Base-by-base conservation (phyloP, 2,797 vertebrate species). In the Pangasius sanitwongsei region DNA sequence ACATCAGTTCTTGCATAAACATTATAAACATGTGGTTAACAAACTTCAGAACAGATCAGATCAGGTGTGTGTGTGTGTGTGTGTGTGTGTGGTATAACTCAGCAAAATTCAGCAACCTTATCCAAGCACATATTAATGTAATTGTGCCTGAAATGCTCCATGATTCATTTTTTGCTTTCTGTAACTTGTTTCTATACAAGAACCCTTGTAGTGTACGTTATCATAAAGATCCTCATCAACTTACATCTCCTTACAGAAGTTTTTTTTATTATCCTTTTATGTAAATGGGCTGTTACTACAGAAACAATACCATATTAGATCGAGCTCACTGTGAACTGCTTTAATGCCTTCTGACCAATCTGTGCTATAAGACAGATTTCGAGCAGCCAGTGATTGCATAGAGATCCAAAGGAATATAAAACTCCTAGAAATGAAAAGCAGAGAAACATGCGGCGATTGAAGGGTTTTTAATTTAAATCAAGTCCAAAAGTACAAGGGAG, bases 401-500 rank as follows among this genome's bases (percentile, higher is more conserved):
- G 1, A 23, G 3, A 23, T 11, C 23, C 25, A 4, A 48, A 4
- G 72, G 25, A 23, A 44, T 41, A 11, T 6, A 57, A 55, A 80
- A 4, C 50, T n/a, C 44, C 15, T 34, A 23, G 5, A 61, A 48
- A 65, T 65, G 16, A 20, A 48, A 25, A 8, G 48, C 5, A 90
- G 59, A 83, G 4, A 84, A 89, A 70, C 12, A n/a, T 0, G 8
- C 83, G 2, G 48, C 12, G 44, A 86, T 72, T 63, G 69, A 57
- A 81, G 59, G 34, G 18, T 91, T 93, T 92, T 91, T 89, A 91
- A 93, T 94, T 93, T 61, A 85, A 91, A 91, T 86, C 82, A 88
- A 89, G 91, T 92, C 87, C 87, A 69, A 91, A 77, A 88, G 41
- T 85, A 69, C 44, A 85, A 31, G 57, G 80, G 37, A 23, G 78